Conservation (phyloP, 2,888 invertebrate species). For the Megalurothrips usitatus region DNA sequence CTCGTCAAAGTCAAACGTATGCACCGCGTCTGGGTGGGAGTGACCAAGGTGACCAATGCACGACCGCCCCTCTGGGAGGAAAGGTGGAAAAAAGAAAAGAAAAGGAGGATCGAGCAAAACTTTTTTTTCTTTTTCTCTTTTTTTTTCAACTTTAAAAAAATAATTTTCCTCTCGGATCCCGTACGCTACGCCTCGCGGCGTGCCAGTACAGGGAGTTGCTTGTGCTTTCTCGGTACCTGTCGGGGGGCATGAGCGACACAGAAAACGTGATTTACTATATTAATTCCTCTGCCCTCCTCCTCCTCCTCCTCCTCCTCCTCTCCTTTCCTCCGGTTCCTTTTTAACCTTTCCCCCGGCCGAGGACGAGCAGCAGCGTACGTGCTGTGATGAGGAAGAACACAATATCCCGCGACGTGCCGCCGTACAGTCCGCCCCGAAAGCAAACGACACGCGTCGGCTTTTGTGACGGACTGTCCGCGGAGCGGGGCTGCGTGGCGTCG, state of each 20-base stretch:
- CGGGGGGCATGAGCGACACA: neutral
- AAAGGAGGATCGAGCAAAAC: neutral
- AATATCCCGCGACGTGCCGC: neutral
- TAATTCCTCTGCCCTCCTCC: neutral
- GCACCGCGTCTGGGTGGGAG: neutral
- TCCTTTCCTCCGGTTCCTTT: no score
- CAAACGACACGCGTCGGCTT: no score
- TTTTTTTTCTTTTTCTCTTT: neutral
- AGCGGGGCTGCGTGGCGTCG: no score
- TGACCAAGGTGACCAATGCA: neutral
- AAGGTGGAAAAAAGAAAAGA: no score
- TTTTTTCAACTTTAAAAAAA: no score
- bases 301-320: neutral
- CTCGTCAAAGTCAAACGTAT: neutral
- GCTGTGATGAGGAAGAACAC: slow-evolving; percentile 11
- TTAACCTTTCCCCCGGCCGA: no score
- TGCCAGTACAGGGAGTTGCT: neutral
- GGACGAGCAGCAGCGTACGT: neutral
- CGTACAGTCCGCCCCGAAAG: no score
- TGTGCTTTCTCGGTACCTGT: neutral
- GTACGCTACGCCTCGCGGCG: neutral
- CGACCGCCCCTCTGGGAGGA: neutral
- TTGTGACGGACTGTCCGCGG: no score
- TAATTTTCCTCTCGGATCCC: neutral
- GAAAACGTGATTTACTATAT: slow-evolving; percentile 20